These are phyloP conservation scores for Hermaeophaga mercurialis DNA, from an alignment of 2,888 invertebrate genomes.

Conservation along the genomic window DNA sequence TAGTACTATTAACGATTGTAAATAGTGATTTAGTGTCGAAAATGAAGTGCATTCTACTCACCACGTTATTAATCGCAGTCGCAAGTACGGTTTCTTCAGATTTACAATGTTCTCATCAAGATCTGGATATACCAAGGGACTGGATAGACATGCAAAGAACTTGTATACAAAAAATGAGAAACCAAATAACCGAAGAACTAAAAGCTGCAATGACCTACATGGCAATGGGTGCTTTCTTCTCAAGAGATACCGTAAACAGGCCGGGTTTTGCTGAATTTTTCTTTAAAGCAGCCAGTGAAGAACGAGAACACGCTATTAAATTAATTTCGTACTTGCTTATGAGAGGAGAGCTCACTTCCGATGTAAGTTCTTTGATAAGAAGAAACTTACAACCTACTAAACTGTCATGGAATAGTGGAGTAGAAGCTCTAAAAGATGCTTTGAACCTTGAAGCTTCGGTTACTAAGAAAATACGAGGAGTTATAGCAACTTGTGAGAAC, in stretches of 20 bases:
- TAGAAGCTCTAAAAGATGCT: constrained; percentile 75
- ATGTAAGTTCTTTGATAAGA: constrained; percentile 65
- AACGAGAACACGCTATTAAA: constrained; percentile 86
- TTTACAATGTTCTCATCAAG: constrained; percentile 43
- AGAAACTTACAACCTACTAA: constrained; percentile 48
- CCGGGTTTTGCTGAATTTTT: constrained; percentile 89
- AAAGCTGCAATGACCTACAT: constrained; percentile 81
- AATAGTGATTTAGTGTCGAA: not conserved
- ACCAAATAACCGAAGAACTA: constrained; percentile 80
- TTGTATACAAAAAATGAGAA: constrained; percentile 68
- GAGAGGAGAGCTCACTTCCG: constrained; percentile 75
- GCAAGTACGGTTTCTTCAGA: not conserved
- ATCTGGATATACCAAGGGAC: constrained; percentile 62
- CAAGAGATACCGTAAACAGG: constrained; percentile 75
- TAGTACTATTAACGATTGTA: not conserved
- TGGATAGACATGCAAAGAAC: constrained; percentile 72
- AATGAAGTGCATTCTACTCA: not conserved
- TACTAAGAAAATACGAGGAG: constrained; percentile 73
- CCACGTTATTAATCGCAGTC: not conserved
- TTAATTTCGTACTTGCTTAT: constrained; percentile 86
- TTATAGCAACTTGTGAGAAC: constrained; percentile 74
- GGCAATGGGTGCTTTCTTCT: constrained; percentile 86
- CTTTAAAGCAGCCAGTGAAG: constrained; percentile 83
- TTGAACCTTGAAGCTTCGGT: constrained; percentile 78
- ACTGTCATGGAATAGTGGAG: constrained; percentile 64